Evolutionary conservation across 2,113 vertebrate genomes (phyloP).

Genomic region (Apaloderma vittatum): DNA sequence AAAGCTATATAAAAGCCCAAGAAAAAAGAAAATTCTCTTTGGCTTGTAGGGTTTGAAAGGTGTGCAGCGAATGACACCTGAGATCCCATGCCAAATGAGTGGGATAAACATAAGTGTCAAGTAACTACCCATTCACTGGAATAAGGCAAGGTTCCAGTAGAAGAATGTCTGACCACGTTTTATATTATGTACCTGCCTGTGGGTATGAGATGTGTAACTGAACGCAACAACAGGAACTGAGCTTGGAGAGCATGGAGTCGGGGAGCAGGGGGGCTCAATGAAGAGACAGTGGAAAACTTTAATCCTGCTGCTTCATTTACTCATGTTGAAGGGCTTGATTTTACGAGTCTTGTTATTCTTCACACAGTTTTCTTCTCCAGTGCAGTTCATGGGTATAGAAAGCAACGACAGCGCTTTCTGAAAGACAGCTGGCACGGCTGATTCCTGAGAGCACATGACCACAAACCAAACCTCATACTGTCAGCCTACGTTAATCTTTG

Average conservation of each 20-base stretch:
- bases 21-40: background rate
- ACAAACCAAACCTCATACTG: background rate
- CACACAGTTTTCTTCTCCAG: background rate
- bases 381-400: background rate
- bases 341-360: background rate
- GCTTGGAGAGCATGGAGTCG: background rate
- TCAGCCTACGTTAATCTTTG: background rate
- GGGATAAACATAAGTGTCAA: background rate
- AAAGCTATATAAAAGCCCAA: background rate
- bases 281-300: background rate
- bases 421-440: background rate
- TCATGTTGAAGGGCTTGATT: background rate
- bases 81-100: background rate
- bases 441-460: background rate
- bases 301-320: background rate
- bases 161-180: background rate
- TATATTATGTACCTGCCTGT: background rate
- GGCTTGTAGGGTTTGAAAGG: background rate
- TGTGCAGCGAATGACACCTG: background rate
- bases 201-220: background rate
- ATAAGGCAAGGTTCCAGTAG: background rate
- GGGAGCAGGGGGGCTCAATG: rapidly evolving
- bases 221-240: background rate
- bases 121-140: background rate
- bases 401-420: background rate